A percentile compares a stretch with the other conserved stretches of the same genome.
Evolutionary conservation across 2,888 invertebrate genomes (phyloP).

Genomic region (Netelia fuscicornis): DNA sequence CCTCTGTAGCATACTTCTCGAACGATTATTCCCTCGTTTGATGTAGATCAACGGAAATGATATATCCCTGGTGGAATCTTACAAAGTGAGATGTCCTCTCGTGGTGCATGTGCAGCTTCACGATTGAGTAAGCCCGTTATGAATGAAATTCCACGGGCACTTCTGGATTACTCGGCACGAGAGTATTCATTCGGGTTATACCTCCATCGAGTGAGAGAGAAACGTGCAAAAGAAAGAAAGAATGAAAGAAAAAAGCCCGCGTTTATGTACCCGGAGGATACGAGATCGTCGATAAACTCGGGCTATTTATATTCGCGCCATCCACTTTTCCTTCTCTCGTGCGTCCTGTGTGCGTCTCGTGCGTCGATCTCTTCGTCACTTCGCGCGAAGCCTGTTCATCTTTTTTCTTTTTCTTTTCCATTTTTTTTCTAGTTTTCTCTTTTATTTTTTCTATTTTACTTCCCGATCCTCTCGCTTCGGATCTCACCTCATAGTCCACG

Average conservation of each 20-base stretch:
- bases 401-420: conserved; percentile 67
- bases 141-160: conserved; percentile 78
- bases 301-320: conserved; percentile 68
- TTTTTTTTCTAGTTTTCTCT: conserved; percentile 59
- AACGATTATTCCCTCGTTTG: conserved; percentile 75
- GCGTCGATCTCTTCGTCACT: conserved; percentile 16
- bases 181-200: conserved; percentile 72
- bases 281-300: conserved; percentile 78
- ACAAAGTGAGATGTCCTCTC: conserved; percentile 75
- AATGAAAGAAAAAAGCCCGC: not conserved
- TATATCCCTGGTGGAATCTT: conserved; percentile 36
- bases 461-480: conserved; percentile 53
- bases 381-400: not conserved
- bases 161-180: conserved; percentile 47
- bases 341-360: conserved; percentile 8
- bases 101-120: conserved; percentile 69
- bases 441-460: conserved; percentile 1
- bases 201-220: conserved; percentile 50
- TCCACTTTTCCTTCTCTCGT: conserved; percentile 58
- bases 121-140: conserved; percentile 64
- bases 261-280: conserved; percentile 49
- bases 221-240: conserved; percentile 10
- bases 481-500: conserved; percentile 64
- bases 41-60: conserved; percentile 63
- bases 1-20: conserved; percentile 34